Percentiles rank a stretch among this genome's conserved stretches.
Conservation (phyloP, 2,888 invertebrate genomes). For the Anthoptus insignis region DNA sequence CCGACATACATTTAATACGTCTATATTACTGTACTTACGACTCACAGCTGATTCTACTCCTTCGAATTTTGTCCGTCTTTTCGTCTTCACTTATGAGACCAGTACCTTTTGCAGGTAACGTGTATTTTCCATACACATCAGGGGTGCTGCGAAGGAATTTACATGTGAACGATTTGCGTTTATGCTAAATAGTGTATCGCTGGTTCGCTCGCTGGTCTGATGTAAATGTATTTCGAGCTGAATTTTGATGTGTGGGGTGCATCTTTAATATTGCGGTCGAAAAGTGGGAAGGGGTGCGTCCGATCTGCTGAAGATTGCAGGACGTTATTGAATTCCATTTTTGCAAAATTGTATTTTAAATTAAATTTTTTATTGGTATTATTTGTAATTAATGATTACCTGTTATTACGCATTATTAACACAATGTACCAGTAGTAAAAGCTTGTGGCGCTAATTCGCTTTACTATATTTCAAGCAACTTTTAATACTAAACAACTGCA, state of each 20-base stretch:
- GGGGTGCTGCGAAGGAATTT: constrained; percentile 42
- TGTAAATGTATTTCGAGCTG: constrained; percentile 37
- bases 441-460: no score
- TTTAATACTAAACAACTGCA: no score
- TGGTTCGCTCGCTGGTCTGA: constrained; percentile 27
- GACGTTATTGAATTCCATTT: not conserved
- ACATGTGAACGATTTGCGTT: constrained; percentile 40
- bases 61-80: not conserved
- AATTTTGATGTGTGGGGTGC: constrained; percentile 39
- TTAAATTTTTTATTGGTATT: not conserved
- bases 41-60: no score
- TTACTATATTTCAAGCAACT: no score
- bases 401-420: no score
- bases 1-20: no score
- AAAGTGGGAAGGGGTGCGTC: constrained; percentile 13
- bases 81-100: not conserved
- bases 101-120: constrained; percentile 24
- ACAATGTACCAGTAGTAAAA: no score
- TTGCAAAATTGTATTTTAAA: no score
- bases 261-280: constrained; percentile 31
- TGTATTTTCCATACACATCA: constrained; percentile 50
- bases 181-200: constrained; percentile 40
- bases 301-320: not conserved
- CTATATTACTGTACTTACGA: no score
- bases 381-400: no score